phyloP scores from a whole-genome alignment of 2,888 invertebrate genomes.

The Luperina testacea region DNA sequence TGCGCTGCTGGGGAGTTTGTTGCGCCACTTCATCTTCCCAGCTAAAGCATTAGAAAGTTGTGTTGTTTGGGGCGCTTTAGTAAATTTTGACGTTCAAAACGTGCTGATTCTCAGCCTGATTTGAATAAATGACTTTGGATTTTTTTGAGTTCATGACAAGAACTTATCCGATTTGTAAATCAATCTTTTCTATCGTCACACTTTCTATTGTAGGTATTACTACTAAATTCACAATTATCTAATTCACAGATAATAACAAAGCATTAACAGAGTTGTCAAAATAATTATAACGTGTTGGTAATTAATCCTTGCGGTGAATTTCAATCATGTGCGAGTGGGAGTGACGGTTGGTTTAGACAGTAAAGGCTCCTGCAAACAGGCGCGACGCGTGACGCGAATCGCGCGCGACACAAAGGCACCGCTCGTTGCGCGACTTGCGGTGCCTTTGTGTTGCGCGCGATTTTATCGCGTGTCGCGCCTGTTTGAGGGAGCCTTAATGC shows the following conservation, averaged over 20 bases:
- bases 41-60: background rate
- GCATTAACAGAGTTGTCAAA: conserved; percentile 7
- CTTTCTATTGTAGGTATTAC: background rate
- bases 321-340: conserved; percentile 34
- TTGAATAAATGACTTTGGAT: background rate
- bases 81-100: background rate
- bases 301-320: conserved; percentile 44
- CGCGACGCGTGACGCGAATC: no score
- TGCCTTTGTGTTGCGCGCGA: no score
- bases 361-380: no score
- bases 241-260: background rate
- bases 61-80: background rate
- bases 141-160: background rate
- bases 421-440: no score
- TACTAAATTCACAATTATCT: background rate
- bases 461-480: no score
- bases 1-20: background rate
- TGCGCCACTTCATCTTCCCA: background rate
- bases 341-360: conserved; percentile 19
- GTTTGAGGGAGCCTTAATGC: no score
- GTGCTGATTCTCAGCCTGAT: background rate
- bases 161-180: background rate
- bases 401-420: no score
- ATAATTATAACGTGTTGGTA: conserved; percentile 29
- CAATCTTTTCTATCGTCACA: background rate